A percentile compares a stretch with the other conserved stretches of the same genome.
phyloP scores from a whole-genome alignment of 1,140 invertebrate species.

The Ceratina australensis region DNA sequence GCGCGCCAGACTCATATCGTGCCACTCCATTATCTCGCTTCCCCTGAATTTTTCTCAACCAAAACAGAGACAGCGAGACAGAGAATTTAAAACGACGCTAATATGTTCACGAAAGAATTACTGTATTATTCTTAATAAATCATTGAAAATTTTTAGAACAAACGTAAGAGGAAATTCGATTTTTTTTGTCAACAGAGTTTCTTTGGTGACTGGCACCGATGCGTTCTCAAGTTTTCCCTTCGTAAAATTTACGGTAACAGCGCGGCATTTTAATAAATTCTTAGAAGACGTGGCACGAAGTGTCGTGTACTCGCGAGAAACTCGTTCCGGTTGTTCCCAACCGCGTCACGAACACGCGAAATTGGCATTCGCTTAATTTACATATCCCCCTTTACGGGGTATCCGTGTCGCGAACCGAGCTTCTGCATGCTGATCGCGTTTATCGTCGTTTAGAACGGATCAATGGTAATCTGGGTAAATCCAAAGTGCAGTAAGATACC shows the following conservation, averaged over 20 bases:
- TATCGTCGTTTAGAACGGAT: conserved; percentile 12
- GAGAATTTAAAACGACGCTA: too few relatives aligned
- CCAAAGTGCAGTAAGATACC: not conserved
- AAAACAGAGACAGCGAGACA: too few relatives aligned
- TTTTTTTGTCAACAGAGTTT: too few relatives aligned
- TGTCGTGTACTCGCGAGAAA: conserved; percentile 10
- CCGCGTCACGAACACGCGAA: conserved; percentile 42
- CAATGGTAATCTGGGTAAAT: not conserved
- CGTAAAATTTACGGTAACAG: conserved; percentile 11
- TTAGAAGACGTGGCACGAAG: conserved; percentile 15
- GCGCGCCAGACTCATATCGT: not conserved
- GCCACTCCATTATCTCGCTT: not conserved
- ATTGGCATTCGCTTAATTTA: conserved; percentile 51
- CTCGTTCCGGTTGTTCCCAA: not conserved
- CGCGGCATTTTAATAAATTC: conserved; percentile 37
- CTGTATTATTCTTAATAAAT: too few relatives aligned
- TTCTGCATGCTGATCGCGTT: conserved; percentile 32
- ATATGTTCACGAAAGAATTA: too few relatives aligned
- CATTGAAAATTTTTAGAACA: too few relatives aligned
- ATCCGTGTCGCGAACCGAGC: conserved; percentile 19
- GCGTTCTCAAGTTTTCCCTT: not conserved
- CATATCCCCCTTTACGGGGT: conserved; percentile 43
- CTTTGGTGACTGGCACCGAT: not conserved
- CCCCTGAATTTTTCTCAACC: not conserved
- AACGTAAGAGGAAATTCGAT: too few relatives aligned